Conservation (phyloP, 2,888 invertebrate genomes). For the Spialia ferax region DNA sequence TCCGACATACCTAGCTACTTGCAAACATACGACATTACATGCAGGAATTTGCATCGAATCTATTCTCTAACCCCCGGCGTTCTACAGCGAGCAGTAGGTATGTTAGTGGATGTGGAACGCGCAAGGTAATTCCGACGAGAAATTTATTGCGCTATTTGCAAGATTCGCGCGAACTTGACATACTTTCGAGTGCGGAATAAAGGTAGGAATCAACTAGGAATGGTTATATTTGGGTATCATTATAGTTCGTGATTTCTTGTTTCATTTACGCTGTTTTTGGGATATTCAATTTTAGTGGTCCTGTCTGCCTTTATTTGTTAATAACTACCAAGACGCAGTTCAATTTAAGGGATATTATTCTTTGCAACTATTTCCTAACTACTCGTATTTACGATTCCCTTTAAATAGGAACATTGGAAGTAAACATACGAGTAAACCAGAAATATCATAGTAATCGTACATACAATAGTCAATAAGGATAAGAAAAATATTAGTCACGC, state of each 20-base stretch:
- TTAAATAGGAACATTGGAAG: too few species aligned
- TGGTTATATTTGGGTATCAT: background rate
- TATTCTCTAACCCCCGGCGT: background rate
- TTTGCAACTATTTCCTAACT: too few species aligned
- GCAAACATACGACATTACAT: background rate
- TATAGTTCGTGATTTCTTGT: background rate
- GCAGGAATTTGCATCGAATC: background rate
- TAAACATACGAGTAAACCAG: too few species aligned
- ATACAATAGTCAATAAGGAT: too few species aligned
- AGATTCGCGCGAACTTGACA: constrained; percentile 39
- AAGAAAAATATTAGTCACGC: too few species aligned
- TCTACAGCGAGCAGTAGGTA: constrained; percentile 1
- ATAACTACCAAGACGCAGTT: too few species aligned
- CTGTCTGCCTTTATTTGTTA: too few species aligned
- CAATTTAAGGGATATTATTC: too few species aligned
- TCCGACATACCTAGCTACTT: too few species aligned
- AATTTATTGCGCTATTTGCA: constrained; percentile 33
- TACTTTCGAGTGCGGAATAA: constrained; percentile 22
- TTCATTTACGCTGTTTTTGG: background rate
- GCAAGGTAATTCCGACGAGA: constrained; percentile 23
- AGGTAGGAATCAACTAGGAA: constrained; percentile 16
- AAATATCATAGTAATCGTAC: too few species aligned
- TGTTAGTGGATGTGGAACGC: constrained; percentile 15
- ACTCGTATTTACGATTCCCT: too few species aligned
- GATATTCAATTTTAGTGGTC: too few species aligned